Percentiles rank a stretch among this genome's conserved stretches.
Conservation (phyloP, 2,888 invertebrate genomes). For the Phasia obesa region DNA sequence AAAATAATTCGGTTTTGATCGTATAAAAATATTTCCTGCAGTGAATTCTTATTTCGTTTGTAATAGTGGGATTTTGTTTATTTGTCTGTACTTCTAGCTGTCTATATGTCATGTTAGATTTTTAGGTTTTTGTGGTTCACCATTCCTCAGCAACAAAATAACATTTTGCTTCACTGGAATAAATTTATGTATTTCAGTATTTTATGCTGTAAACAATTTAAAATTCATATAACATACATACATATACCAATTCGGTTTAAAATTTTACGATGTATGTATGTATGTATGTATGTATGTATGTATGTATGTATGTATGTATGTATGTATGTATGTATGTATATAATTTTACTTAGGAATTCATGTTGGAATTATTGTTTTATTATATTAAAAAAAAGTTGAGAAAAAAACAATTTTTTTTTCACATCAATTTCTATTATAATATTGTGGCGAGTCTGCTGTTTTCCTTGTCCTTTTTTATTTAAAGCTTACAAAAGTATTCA, state of each 20-base stretch:
- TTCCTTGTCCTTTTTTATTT: no score
- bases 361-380: constrained; percentile 26
- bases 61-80: not conserved
- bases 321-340: no score
- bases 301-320: no score
- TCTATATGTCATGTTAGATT: constrained; percentile 29
- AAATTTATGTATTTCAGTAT: not conserved
- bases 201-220: not conserved
- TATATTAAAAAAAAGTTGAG: not conserved
- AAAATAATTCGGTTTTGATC: not conserved
- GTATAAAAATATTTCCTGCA: not conserved
- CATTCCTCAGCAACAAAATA: not conserved
- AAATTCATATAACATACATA: constrained; percentile 24
- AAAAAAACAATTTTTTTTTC: no score
- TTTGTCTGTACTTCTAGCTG: not conserved
- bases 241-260: no score
- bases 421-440: not conserved
- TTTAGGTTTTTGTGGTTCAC: constrained; percentile 25
- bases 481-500: no score
- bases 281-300: no score
- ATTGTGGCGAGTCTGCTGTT: no score
- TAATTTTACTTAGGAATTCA: not conserved
- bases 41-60: not conserved
- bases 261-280: no score
- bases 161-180: constrained; percentile 10